Base-by-base conservation (phyloP, 2,888 invertebrate species). In the Papilio demoleus region DNA sequence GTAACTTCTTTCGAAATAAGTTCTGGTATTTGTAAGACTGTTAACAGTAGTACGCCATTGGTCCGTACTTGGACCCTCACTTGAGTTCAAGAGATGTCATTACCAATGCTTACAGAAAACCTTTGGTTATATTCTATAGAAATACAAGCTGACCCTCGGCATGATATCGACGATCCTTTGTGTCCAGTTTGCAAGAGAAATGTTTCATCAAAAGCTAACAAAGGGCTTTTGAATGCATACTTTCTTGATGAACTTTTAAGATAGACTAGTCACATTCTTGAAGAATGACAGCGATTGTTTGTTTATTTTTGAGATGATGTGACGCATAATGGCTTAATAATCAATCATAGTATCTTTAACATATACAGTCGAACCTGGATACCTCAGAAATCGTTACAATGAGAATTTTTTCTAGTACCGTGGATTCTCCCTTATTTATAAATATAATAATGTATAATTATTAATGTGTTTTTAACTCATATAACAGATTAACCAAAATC, bases 31-130 rank as follows among this genome's bases (percentile, higher is more conserved):
- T 70, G 68, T 73, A 75, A 77, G 71, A 70, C 67, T 75, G 76
- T 75, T 75, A 71, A 76, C 70, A 40, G 31, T 40, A 68, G 68
- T 64, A 50, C 34, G 58, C 59, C 64, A 78, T 78, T 73, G 75
- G 74, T 76, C 73, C 75, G 75, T 77, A 77, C 82, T 84, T 72
- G 76, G 81, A 76, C 72, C 65, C 70, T 75, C 71, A 73, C 74
- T 76, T 75, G 75, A 80, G 77, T 78, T 85, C 80, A 77, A 84
- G 83, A 74, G 79, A 76, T 79, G 81, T 83, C 83, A 83, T 85
- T 86, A 86, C 80, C 79, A 78, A 79, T 79, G 79, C 79, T 80
- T 79, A 75, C 77, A 65, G 70, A 84, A 81, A 81, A 77, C 77
- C 78, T 76, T 76, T 69, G 71, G 72, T 76, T 72, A 74, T 72